Percentiles rank a stretch among this genome's conserved stretches.
Evolutionary conservation across 1,140 invertebrate species (phyloP).

Genomic region (Drosophila guanche): DNA sequence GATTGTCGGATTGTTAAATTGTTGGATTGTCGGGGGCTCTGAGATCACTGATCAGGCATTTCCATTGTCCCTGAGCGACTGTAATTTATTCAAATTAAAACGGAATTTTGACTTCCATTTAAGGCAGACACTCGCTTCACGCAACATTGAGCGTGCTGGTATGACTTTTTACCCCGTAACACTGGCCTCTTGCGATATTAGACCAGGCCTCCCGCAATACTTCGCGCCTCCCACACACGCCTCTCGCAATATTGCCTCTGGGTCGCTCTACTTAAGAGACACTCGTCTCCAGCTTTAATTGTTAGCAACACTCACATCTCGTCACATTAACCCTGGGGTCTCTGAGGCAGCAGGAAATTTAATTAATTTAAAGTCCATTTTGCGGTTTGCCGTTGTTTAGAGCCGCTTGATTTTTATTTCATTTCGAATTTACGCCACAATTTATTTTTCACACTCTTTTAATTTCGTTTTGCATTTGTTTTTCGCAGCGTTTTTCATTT

Average conservation of each 20-base stretch:
- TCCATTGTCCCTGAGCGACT: constrained; percentile 36
- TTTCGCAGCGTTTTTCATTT: constrained; percentile 46
- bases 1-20: constrained; percentile 8
- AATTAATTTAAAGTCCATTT: constrained; percentile 53
- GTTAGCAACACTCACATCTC: no score
- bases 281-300: no score
- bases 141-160: neutral
- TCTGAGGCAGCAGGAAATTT: constrained; percentile 48
- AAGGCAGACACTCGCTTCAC: constrained; percentile 41
- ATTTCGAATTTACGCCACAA: constrained; percentile 22
- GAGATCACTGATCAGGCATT: constrained; percentile 48
- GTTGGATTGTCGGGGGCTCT: no score
- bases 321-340: no score
- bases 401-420: neutral
- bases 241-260: no score
- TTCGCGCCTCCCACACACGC: constrained; percentile 1
- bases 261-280: no score
- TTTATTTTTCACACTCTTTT: constrained; percentile 59
- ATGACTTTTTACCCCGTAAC: no score
- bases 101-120: constrained; percentile 34
- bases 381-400: constrained; percentile 23
- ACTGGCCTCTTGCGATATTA: no score
- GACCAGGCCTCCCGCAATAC: constrained; percentile 6
- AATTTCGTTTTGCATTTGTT: constrained; percentile 29
- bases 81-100: constrained; percentile 67